Evolutionary conservation across 2,888 invertebrate genomes (phyloP).

Genomic region (Nipponacmea schrenckii): DNA sequence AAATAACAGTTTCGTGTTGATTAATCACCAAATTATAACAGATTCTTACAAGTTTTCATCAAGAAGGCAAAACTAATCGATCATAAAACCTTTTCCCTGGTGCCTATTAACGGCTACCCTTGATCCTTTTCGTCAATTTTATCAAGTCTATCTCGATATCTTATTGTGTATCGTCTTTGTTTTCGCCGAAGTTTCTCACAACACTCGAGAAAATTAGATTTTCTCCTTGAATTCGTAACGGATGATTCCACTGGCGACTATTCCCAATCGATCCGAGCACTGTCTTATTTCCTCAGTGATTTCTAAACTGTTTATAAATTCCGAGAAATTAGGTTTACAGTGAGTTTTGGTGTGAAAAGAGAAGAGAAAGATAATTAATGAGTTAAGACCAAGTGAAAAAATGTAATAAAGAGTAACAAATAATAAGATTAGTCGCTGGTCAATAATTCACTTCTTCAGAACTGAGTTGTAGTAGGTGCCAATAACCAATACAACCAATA

Average conservation of each 20-base stretch:
- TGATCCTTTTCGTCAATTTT: constrained; percentile 15
- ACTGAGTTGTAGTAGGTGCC: too few species aligned
- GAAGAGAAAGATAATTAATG: constrained; percentile 52
- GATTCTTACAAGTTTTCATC: constrained; percentile 3
- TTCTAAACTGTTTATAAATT: constrained; percentile 60
- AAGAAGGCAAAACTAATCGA: constrained; percentile 3
- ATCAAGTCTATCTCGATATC: constrained; percentile 14
- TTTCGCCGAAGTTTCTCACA: constrained; percentile 28
- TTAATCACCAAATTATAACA: constrained; percentile 1
- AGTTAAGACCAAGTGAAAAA: constrained; percentile 40
- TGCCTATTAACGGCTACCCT: constrained; percentile 1
- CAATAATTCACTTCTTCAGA: constrained; percentile 44
- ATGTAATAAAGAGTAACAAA: constrained; percentile 45
- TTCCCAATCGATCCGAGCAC: constrained; percentile 27
- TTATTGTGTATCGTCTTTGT: constrained; percentile 24
- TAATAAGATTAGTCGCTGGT: constrained; percentile 47
- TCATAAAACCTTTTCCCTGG: not conserved
- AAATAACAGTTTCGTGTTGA: constrained; percentile 1
- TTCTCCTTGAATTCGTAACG: constrained; percentile 18
- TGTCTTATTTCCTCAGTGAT: constrained; percentile 46
- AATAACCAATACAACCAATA: too few species aligned
- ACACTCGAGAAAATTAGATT: constrained; percentile 30
- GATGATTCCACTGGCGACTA: constrained; percentile 27
- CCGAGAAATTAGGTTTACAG: constrained; percentile 46
- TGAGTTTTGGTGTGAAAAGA: constrained; percentile 37